Base-by-base conservation (phyloP, 2,888 invertebrate species). In the Nemotelus nigrinus region DNA sequence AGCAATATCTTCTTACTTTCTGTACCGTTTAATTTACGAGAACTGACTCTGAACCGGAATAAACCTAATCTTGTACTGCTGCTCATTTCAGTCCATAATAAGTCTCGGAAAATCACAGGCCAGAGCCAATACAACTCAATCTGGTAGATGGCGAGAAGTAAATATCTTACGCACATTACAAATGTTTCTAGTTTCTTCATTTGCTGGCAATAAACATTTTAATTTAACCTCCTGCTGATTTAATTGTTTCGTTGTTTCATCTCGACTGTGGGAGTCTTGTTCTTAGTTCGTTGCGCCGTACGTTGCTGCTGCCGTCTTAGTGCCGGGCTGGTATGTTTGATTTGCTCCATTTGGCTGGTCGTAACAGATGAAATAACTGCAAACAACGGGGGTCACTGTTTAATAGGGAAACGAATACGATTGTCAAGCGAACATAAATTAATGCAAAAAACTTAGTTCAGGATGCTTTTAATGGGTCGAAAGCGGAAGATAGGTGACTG, bases 161-260 rank as follows among this genome's bases (percentile, higher is more conserved):
- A 74, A 74, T 74, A 74, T 44, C 41, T 8, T 43, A 43, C 63
- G 50, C 71, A 74, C 76, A 74, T 78, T 78, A 74, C 78, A 77
- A 77, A 79, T 79, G 77, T 60, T 79, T 77, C 76, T 64, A 78
- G 76, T 79, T 79, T 79, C 77, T 79, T 79, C 79, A 79, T 79
- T 79, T 79, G 79, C 79, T 65, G 71, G 79, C 79, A 79, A 79
- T 79, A 79, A 79, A 78, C 79, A 79, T 79, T 79, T 79, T 79
- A 78, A 79, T 79, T 79, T 79, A 74, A 74, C 76, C 79, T 57
- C 79, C 78, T 74, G 79, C 79, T 78, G 79, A 39, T 77, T 79
- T 79, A 79, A 79, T 78, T 79, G 79, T 78, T 77, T 75, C 79
- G 68, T 63, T 67, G 65, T 65, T 65, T 47, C 65, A 65, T 65